Base-by-base conservation (phyloP, 1,140 invertebrate species). In the Nephotettix cincticeps region DNA sequence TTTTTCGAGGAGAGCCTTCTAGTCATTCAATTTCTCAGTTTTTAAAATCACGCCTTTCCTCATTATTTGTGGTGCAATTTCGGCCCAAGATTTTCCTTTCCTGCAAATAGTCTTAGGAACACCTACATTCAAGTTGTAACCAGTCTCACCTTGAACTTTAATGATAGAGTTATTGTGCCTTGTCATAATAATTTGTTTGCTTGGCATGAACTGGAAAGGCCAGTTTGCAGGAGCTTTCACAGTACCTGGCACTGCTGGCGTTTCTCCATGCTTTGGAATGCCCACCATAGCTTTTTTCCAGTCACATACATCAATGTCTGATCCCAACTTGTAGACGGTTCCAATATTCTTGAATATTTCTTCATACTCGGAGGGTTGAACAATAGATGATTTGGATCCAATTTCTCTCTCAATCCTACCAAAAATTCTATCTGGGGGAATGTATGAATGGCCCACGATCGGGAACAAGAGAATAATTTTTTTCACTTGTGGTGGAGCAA, bases 341-440 rank as follows among this genome's bases (percentile, higher is more conserved):
- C 45, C 32, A 6, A 65, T 21, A 21, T 43, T 54, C 13, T 25
- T 25, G 25, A 69, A 65, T 28, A 70, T 70, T 28, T 65, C 47
- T 36, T n/a, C 13, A 47, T 64, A 72, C 27, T 72, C 43, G 13
- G 61, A n/a, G 28, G 68, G 56, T 28, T 61, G 45, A 29, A 47
- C 56, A 29, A 77, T 71, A 11, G 47, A 70, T 58, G 72, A 66
- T 71, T 70, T 72, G 45, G 70, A 73, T 70, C 69, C 73, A 43
- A 76, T 36, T 45, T 56, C 21, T 73, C 75, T 76, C 73, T 79
- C 75, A 68, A 74, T 75, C 21, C 65, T 19, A 2, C 71, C 77
- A 75, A 79, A 80, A 9, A 80, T 74, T 65, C 76, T 61, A 67
- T 78, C 77, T 0, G 77, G 72, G 0, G 77, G 77, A 19, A 80